phyloP scores from a whole-genome alignment of 2,797 vertebrate genomes.

The Pseudopleuronectes americanus region DNA sequence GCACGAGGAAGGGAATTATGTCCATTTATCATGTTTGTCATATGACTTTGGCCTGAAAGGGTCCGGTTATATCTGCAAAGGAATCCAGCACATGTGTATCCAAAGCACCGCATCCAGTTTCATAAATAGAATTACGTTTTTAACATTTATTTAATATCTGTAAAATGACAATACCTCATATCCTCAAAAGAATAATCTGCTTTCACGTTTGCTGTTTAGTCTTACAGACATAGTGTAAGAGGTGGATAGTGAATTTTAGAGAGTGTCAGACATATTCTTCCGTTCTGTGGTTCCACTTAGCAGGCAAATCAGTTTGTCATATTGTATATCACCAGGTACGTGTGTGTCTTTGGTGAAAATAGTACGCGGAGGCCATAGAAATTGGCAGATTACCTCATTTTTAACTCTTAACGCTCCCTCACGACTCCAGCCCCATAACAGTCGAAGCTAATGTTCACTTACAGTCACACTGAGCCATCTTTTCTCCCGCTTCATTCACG shows the following conservation, averaged over 20 bases:
- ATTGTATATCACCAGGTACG: slow-evolving; percentile 32
- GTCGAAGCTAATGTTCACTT: slow-evolving; percentile 38
- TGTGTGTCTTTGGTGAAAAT: slow-evolving; percentile 13
- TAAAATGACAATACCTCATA: not conserved
- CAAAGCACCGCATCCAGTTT: not conserved
- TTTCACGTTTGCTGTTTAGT: slow-evolving; percentile 8
- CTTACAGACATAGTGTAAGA: not conserved
- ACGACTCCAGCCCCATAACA: slow-evolving; percentile 14
- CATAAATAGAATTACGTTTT: not conserved
- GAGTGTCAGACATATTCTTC: slow-evolving; percentile 1
- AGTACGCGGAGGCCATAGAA: slow-evolving; percentile 15
- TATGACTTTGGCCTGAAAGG: slow-evolving; percentile 36
- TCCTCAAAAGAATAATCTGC: not conserved
- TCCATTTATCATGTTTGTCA: slow-evolving; percentile 67
- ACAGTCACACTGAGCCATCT: slow-evolving; percentile 29
- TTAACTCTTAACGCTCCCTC: slow-evolving; percentile 28
- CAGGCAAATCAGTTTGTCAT: slow-evolving; percentile 33
- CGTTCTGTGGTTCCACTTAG: slow-evolving; percentile 21
- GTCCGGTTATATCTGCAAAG: slow-evolving; percentile 15
- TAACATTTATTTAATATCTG: slow-evolving; percentile 8
- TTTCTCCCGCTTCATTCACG: slow-evolving; percentile 39
- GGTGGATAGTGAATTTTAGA: slow-evolving; percentile 3
- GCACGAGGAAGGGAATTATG: slow-evolving; percentile 53
- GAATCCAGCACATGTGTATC: slow-evolving; percentile 12
- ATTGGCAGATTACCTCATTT: slow-evolving; percentile 28